These are phyloP conservation scores for human (Homo sapiens) DNA, from an alignment of 2,113 vertebrate genomes.

Conservation along the genomic window DNA sequence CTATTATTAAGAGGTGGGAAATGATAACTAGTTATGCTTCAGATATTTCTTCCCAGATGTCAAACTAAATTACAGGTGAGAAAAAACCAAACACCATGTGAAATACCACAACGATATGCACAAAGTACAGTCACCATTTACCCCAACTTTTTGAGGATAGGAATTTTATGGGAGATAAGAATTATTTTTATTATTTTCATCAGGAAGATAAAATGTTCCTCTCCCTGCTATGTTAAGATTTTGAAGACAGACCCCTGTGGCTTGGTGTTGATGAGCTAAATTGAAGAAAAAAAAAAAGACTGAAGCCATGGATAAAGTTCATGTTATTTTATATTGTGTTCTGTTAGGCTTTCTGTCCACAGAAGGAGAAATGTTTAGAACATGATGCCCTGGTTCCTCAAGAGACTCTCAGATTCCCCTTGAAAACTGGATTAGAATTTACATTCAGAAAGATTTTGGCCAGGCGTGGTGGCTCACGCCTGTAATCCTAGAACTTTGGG, in stretches of 20 bases:
- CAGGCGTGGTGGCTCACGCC: too few relatives aligned
- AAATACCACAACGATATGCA: neutral
- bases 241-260: neutral
- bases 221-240: neutral
- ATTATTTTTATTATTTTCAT: slow-evolving; percentile 14
- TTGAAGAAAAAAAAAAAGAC: slow-evolving; percentile 6
- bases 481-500: too few relatives aligned
- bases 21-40: slow-evolving; percentile 63
- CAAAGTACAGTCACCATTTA: slow-evolving; percentile 31
- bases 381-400: neutral
- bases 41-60: slow-evolving; percentile 52
- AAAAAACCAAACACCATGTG: slow-evolving; percentile 30
- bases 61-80: slow-evolving; percentile 69
- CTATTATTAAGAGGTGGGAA: slow-evolving; percentile 54
- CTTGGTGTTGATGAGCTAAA: slow-evolving; percentile 11
- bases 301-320: neutral
- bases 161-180: neutral
- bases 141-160: neutral
- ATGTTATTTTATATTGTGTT: neutral
- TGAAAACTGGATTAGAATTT: slow-evolving; percentile 35
- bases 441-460: slow-evolving; percentile 27
- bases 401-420: neutral
- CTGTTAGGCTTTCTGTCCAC: neutral
- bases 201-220: too few relatives aligned
- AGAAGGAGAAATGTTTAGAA: neutral